These are phyloP conservation scores for Pristionchus japonicus DNA, from an alignment of 2,888 invertebrate genomes.

Conservation along the genomic window DNA sequence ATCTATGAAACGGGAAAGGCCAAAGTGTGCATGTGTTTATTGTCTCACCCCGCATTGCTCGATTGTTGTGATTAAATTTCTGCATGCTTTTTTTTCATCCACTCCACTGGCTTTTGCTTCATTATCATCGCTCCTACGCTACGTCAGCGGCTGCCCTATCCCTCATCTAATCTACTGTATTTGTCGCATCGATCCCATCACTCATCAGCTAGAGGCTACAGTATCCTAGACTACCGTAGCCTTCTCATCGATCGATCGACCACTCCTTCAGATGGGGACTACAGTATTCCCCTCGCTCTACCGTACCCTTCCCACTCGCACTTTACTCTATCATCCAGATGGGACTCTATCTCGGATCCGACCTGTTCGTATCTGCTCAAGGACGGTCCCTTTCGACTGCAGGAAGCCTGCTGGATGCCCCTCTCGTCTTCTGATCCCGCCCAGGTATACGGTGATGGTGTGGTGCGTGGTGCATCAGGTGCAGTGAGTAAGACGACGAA, in stretches of 20 bases:
- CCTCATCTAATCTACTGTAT: too few species aligned
- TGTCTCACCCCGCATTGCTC: background rate
- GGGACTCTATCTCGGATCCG: background rate
- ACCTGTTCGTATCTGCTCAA: background rate
- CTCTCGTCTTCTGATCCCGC: background rate
- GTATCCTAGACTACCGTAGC: background rate
- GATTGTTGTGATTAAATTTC: background rate
- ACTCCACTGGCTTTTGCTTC: too few species aligned
- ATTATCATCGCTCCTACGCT: too few species aligned
- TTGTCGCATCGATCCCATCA: too few species aligned
- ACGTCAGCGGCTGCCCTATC: too few species aligned
- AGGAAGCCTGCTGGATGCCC: constrained; percentile 15
- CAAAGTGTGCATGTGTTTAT: background rate
- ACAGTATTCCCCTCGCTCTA: too few species aligned
- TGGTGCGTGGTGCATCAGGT: background rate
- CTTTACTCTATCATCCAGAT: background rate
- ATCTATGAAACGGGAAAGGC: background rate
- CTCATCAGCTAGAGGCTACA: too few species aligned
- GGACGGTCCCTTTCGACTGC: background rate
- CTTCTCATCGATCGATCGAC: too few species aligned
- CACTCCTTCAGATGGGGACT: too few species aligned
- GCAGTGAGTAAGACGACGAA: background rate
- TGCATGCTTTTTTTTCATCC: too few species aligned
- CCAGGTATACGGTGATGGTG: background rate
- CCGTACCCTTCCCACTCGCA: background rate